Evolutionary conservation across 1,140 invertebrate genomes (phyloP), one percentile per base, ranked within the genome.

Genomic region (Lepidurus arcticus): DNA sequence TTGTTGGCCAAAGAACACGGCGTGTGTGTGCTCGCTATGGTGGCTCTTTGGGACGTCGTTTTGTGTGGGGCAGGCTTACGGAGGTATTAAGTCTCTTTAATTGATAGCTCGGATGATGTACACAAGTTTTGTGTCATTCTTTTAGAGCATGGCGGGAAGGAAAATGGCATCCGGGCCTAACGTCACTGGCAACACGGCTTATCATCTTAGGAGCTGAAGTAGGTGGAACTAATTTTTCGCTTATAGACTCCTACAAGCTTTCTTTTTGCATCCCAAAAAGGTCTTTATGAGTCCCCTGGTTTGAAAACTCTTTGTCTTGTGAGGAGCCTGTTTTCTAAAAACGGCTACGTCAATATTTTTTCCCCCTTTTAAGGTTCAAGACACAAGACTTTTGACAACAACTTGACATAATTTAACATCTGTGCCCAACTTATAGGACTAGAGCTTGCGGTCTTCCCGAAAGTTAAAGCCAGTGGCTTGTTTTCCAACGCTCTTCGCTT

Each of bases 1-100:
- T 73, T 76, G 34, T 11, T 76, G 34, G 44, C 53, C 45, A 79
- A 79, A 77, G 78, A 79, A 47, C 78, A 79, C 53, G 78, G 78
- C 44, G 44, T 79, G 16, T 44, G 75, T 43, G 75, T 45, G 26
- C 42, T 79, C n/a, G 73, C 75, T 5, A 73, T 77, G 75, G 74
- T 76, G 16, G 42, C 45, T 11, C 24, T 79, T 8, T 79, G 43
- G 75, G 78, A 79, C 44, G 16, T 79, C 53, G 65, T 76, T 76
- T 11, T 53, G 76, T 42, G 47, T 16, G 16, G 42, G 13, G n/a
- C 26, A 13, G 44, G 43, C 44, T 42, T 34, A 45, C 26, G n/a
- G 76, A 76, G 76, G 76, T 76, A 76, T 42, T 44, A 75, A 44
- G 44, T 75, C 24, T 44, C 21, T 8, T 21, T 7, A 44, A 44